Evolutionary conservation across 1,140 invertebrate species (phyloP), one percentile per base, ranked within the genome.

Genomic region (Calephelis virginiensis): DNA sequence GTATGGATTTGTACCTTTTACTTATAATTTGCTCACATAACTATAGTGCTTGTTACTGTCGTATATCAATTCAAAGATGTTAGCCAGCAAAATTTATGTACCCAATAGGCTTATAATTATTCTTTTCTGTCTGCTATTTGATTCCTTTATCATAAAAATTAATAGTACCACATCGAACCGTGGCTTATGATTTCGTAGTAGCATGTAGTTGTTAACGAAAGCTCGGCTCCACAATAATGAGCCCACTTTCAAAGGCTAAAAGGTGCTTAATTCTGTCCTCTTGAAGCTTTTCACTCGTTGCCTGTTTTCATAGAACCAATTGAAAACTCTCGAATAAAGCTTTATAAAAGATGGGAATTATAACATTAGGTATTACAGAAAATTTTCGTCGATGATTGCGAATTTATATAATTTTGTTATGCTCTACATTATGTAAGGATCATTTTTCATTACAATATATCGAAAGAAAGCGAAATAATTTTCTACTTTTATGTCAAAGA

Each of bases 221-320:
- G 59, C 68, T 64, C 68, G 63, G 68, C 63, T 67, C 43, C 65
- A 64, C 68, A 68, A 71, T 73, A 73, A 70, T 76, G 72, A 76
- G 72, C 75, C 70, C 75, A 74, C 72, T 76, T 66, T 60, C 68
- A 61, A 67, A 70, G 69, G 64, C 68, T 74, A 68, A 68, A 69
- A 72, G 72, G 68, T 72, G 60, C 66, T 74, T 73, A 71, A 63
- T 73, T 70, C 71, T 56, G 12, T 56, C 37, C 53, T 37, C 53
- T 17, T 56, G 53, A 56, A 28, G 53, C 17, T 43, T 56, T 56
- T 56, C 53, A 56, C 8, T n/a, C 53, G 48, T 48, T 49, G 0
- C 14, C 62, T 8, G 62, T 49, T 47, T 63, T 13, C 48, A 17
- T 28, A 49, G 47, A 38, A 5, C 46, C 43, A 48, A 47, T 63